Evolutionary conservation across 2,888 invertebrate genomes (phyloP).

Genomic region (Eulithis prunata): DNA sequence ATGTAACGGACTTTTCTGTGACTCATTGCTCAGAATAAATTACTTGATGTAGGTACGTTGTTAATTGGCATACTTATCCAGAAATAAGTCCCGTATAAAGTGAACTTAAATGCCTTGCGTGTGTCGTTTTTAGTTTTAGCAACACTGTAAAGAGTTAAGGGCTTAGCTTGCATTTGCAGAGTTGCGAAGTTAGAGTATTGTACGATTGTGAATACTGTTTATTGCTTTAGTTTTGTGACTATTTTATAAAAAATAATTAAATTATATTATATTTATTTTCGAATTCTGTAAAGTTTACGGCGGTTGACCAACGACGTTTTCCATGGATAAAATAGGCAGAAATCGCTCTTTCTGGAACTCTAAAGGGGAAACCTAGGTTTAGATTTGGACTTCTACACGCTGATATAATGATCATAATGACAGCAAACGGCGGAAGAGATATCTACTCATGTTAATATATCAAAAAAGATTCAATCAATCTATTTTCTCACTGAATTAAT

Average conservation of each 20-base stretch:
- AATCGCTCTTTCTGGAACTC: no score
- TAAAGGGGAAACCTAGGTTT: no score
- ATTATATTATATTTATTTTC: background rate
- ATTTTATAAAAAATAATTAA: background rate
- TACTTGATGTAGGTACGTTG: constrained; percentile 78
- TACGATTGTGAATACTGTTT: background rate
- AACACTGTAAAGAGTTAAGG: constrained; percentile 12
- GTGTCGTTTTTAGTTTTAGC: constrained; percentile 30
- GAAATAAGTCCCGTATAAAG: constrained; percentile 68
- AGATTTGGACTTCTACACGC: no score
- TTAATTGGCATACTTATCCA: constrained; percentile 80
- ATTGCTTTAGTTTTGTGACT: background rate
- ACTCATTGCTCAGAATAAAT: constrained; percentile 81
- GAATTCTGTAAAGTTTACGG: background rate
- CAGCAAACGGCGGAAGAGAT: no score
- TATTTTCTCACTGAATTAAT: no score
- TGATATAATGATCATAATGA: no score
- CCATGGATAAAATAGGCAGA: no score
- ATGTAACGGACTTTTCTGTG: constrained; percentile 82
- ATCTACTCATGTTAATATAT: no score
- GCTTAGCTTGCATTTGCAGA: constrained; percentile 18
- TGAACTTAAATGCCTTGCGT: constrained; percentile 40
- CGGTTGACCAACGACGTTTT: no score
- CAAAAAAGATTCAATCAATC: no score
- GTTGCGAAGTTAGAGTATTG: constrained; percentile 7